These are phyloP conservation scores for Noctuana brunneofusca DNA, from an alignment of 2,888 invertebrate species.

Conservation along the genomic window DNA sequence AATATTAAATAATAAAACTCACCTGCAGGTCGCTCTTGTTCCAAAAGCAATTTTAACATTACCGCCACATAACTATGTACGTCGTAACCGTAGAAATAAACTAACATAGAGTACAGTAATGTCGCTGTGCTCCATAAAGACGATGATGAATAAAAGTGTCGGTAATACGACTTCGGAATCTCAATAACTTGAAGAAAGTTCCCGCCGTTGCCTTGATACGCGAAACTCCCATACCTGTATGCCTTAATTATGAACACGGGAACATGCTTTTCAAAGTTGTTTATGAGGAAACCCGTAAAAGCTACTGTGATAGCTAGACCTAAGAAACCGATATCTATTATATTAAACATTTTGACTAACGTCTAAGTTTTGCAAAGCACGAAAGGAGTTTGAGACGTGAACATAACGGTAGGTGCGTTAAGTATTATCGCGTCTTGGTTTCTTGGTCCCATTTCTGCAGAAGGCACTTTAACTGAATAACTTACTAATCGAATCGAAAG, in stretches of 20 bases:
- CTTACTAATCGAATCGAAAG: background rate
- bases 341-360: conserved; percentile 58
- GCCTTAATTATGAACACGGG: conserved; percentile 85
- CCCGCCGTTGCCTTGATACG: conserved; percentile 78
- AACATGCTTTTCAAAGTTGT: conserved; percentile 85
- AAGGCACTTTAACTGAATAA: background rate
- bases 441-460: conserved; percentile 1
- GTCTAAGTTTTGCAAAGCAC: background rate
- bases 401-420: conserved; percentile 30
- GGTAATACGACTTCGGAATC: conserved; percentile 91
- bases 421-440: background rate
- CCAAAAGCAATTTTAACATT: conserved; percentile 73
- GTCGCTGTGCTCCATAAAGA: conserved; percentile 79
- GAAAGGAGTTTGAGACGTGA: conserved; percentile 10
- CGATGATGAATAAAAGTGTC: conserved; percentile 91
- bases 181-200: conserved; percentile 79
- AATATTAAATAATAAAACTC: conserved; percentile 49
- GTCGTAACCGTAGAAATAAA: conserved; percentile 73
- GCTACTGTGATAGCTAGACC: conserved; percentile 72
- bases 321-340: conserved; percentile 72
- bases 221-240: conserved; percentile 89
- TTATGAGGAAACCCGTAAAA: conserved; percentile 84
- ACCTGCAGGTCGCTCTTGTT: conserved; percentile 79
- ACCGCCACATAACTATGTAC: conserved; percentile 75
- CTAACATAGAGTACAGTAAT: conserved; percentile 72